Evolutionary conservation across 2,113 vertebrate species (phyloP).

Genomic region (Petaurus breviceps): DNA sequence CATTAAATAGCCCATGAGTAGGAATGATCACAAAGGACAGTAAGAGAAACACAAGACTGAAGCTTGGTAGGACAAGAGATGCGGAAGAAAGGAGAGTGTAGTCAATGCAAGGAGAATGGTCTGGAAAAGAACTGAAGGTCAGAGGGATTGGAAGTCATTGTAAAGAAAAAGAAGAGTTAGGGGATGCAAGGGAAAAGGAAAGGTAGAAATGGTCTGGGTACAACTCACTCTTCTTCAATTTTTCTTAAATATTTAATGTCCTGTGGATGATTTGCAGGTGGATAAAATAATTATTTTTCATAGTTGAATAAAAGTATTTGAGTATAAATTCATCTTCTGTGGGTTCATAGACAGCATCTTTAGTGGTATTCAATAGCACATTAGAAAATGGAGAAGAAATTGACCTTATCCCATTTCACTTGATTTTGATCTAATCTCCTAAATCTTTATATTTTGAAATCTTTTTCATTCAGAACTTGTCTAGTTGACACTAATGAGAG

Average conservation of each 20-base stretch:
- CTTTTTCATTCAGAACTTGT: neutral
- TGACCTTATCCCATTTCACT: neutral
- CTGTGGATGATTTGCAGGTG: neutral
- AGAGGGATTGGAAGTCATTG: neutral
- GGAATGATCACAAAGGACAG: neutral
- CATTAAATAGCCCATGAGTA: neutral
- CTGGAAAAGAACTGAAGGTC: neutral
- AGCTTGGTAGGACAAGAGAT: neutral
- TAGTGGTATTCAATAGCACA: neutral
- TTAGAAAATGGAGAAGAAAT: neutral
- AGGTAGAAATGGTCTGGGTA: neutral
- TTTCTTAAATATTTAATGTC: neutral
- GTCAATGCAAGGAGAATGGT: neutral
- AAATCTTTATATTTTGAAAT: neutral
- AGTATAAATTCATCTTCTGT: neutral
- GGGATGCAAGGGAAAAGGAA: neutral
- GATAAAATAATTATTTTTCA: neutral
- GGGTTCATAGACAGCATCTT: neutral
- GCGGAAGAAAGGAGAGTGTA: neutral
- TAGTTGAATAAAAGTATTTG: neutral
- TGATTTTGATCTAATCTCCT: neutral
- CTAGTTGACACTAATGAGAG: neutral
- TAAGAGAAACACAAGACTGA: neutral
- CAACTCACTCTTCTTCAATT: neutral
- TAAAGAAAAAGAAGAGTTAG: neutral